phyloP scores from a whole-genome alignment of 2,888 invertebrate species.

The Liopterus haemorrhoidalis region DNA sequence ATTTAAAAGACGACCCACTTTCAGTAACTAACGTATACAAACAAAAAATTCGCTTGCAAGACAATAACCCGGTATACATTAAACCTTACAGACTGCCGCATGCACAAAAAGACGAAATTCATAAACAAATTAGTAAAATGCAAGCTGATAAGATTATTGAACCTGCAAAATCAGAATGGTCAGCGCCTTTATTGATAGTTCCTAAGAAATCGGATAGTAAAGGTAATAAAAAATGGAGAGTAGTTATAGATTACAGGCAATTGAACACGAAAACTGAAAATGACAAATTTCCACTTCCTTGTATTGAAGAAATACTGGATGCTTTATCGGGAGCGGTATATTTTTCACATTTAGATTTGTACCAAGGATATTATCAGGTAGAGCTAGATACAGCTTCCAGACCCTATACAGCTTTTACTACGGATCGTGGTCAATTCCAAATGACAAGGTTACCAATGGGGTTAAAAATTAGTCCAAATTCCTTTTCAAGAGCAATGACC shows the following conservation, averaged over 20 bases:
- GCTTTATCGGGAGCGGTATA: not conserved
- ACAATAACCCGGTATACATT: slow-evolving; percentile 25
- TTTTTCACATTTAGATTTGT: slow-evolving; percentile 3
- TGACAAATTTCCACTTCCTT: slow-evolving; percentile 30
- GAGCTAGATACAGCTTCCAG: slow-evolving; percentile 3
- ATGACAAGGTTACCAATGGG: slow-evolving; percentile 3
- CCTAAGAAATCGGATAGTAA: slow-evolving; percentile 26
- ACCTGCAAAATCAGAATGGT: slow-evolving; percentile 27
- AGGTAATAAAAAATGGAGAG: slow-evolving; percentile 26
- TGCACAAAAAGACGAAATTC: slow-evolving; percentile 30
- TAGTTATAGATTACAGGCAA: slow-evolving; percentile 28
- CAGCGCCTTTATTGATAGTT: slow-evolving; percentile 27
- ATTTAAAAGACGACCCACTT: slow-evolving; percentile 27
- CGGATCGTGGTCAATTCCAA: slow-evolving; percentile 1
- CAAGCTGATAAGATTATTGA: slow-evolving; percentile 30
- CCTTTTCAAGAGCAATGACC: slow-evolving; percentile 5
- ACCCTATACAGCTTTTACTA: slow-evolving; percentile 10
- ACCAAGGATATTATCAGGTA: slow-evolving; percentile 3
- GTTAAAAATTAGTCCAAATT: slow-evolving; percentile 2
- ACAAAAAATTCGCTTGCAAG: slow-evolving; percentile 26
- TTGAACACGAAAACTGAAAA: slow-evolving; percentile 23
- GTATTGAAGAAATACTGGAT: slow-evolving; percentile 28
- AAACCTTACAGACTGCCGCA: slow-evolving; percentile 31
- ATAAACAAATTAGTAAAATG: slow-evolving; percentile 30
- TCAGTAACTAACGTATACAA: slow-evolving; percentile 30